A percentile compares a stretch with the other conserved stretches of the same genome.
Evolutionary conservation across 2,113 vertebrate genomes (phyloP).

Genomic region (Brachypodius melanocephalos): DNA sequence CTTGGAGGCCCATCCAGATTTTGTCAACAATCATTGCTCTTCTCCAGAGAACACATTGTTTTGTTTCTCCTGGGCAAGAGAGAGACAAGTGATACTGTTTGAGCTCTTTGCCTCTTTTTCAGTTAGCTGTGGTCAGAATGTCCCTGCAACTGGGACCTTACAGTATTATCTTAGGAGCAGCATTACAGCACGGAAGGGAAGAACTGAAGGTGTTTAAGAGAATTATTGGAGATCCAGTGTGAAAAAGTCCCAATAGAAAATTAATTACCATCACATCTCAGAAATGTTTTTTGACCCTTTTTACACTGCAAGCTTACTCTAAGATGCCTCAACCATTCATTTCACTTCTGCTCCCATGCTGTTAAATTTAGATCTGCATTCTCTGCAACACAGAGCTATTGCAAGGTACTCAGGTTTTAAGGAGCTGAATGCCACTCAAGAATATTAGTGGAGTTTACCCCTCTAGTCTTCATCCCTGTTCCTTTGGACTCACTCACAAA

Average conservation of each 20-base stretch:
- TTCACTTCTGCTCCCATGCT: neutral
- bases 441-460: neutral
- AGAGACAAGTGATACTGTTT: neutral
- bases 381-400: neutral
- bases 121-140: neutral
- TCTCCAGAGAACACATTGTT: neutral
- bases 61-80: neutral
- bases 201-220: neutral
- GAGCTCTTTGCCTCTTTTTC: neutral
- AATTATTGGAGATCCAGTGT: neutral
- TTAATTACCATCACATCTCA: neutral
- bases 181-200: neutral
- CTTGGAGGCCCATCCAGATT: neutral
- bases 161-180: neutral
- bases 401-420: neutral
- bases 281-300: neutral
- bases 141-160: neutral
- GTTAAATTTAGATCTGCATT: neutral
- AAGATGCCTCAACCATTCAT: neutral
- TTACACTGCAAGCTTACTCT: neutral
- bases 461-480: neutral
- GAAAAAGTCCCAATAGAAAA: neutral
- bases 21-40: neutral
- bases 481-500: neutral
- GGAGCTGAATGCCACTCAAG: neutral